Percentiles rank a stretch among this genome's conserved stretches.
phyloP scores from a whole-genome alignment of 1,140 invertebrate species.

The Danaus melanippus region DNA sequence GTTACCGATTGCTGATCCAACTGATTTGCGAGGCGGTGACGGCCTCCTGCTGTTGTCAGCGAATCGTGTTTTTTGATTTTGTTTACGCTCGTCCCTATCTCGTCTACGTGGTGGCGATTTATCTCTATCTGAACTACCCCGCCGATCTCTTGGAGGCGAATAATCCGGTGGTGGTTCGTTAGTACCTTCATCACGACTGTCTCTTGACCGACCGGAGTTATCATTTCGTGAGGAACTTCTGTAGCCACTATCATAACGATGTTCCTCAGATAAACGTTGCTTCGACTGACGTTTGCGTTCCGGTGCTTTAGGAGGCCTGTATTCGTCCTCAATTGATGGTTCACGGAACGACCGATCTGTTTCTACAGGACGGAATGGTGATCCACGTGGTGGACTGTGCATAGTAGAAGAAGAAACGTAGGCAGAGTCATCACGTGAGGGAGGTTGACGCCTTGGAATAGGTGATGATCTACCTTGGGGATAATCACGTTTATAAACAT shows the following conservation, averaged over 20 bases:
- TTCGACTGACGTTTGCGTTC: conserved; percentile 73
- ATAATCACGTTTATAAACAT: conserved; percentile 62
- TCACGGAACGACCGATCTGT: conserved; percentile 56
- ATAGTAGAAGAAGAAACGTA: conserved; percentile 72
- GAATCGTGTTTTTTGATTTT: conserved; percentile 78
- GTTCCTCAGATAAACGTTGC: conserved; percentile 65
- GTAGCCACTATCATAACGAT: conserved; percentile 70
- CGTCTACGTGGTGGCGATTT: conserved; percentile 69
- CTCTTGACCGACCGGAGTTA: conserved; percentile 61
- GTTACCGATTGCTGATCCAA: conserved; percentile 76
- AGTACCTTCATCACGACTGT: conserved; percentile 60
- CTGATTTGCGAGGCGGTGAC: conserved; percentile 68
- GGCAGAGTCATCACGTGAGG: conserved; percentile 70
- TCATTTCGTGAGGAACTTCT: conserved; percentile 70
- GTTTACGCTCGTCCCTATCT: conserved; percentile 71
- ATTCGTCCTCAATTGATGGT: conserved; percentile 61
- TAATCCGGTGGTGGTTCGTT: conserved; percentile 80
- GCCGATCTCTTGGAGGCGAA: conserved; percentile 75
- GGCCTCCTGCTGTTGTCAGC: conserved; percentile 71
- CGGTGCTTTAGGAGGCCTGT: conserved; percentile 71
- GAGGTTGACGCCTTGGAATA: conserved; percentile 62
- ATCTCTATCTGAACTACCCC: conserved; percentile 65
- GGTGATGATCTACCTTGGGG: conserved; percentile 61
- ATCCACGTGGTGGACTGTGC: conserved; percentile 67
- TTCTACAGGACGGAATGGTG: conserved; percentile 64